Conservation (phyloP, 2,113 vertebrate species). For the Nymphicus hollandicus region DNA sequence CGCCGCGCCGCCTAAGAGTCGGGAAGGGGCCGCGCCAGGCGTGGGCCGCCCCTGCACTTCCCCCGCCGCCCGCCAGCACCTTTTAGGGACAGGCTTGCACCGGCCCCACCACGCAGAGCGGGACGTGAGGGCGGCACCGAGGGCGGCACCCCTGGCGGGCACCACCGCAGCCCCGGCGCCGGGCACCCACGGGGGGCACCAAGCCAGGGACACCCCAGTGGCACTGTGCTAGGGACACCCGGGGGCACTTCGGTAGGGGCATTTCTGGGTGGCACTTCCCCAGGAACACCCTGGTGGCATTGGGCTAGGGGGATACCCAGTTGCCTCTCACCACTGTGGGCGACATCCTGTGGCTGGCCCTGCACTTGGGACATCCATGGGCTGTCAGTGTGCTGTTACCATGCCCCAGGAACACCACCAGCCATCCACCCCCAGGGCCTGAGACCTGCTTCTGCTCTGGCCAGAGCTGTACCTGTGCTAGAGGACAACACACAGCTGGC, state of each 20-base stretch:
- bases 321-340: background rate
- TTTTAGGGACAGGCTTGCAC: conserved; percentile 70
- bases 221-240: too few relatives aligned
- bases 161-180: background rate
- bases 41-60: too few relatives aligned
- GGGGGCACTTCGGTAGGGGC: background rate
- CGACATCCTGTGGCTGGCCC: background rate
- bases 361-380: background rate
- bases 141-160: background rate
- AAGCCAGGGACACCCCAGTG: background rate
- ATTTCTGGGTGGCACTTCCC: too few relatives aligned
- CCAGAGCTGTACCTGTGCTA: background rate
- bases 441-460: background rate
- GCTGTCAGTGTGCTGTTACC: background rate
- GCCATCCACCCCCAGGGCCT: background rate
- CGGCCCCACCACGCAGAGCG: background rate
- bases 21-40: too few relatives aligned
- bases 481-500: background rate
- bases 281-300: background rate
- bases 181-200: too few relatives aligned
- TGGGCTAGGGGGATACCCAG: background rate
- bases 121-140: too few relatives aligned
- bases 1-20: too few relatives aligned
- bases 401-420: background rate
- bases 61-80: conserved; percentile 51